phyloP scores from a whole-genome alignment of 2,888 invertebrate genomes.

The Limnephilus marmoratus region DNA sequence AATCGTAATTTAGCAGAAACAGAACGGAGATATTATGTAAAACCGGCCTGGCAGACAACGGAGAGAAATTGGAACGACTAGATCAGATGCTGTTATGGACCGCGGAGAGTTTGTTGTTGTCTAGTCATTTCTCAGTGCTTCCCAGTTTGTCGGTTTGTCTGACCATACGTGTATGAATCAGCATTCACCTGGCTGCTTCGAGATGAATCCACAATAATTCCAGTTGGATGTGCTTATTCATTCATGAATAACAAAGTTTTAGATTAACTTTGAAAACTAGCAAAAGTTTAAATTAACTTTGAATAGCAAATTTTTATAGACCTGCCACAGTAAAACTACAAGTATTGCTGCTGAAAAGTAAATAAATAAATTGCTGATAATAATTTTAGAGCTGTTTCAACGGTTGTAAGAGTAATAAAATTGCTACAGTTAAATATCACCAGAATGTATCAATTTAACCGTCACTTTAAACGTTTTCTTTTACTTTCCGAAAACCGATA shows the following conservation, averaged over 20 bases:
- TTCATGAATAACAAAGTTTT: background rate
- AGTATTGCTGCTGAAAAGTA: too few species aligned
- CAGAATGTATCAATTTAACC: too few species aligned
- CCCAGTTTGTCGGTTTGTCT: background rate
- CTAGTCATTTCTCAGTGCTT: background rate
- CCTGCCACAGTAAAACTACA: too few species aligned
- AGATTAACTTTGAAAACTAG: too few species aligned
- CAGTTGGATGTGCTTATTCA: background rate
- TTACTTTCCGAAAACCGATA: too few species aligned
- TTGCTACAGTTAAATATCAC: too few species aligned
- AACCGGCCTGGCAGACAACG: background rate
- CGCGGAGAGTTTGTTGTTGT: background rate
- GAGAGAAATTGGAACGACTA: background rate
- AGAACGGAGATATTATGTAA: background rate
- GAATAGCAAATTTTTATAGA: too few species aligned
- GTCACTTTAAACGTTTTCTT: too few species aligned
- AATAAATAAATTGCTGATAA: too few species aligned
- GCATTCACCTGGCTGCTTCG: background rate
- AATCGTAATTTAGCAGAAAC: background rate
- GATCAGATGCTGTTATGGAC: background rate
- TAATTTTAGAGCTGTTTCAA: too few species aligned
- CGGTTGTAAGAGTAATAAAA: too few species aligned
- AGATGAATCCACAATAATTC: background rate
- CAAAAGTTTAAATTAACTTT: too few species aligned
- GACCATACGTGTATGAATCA: background rate